Evolutionary conservation across 1,140 invertebrate genomes (phyloP).

Genomic region (Agraylea sexmaculata): DNA sequence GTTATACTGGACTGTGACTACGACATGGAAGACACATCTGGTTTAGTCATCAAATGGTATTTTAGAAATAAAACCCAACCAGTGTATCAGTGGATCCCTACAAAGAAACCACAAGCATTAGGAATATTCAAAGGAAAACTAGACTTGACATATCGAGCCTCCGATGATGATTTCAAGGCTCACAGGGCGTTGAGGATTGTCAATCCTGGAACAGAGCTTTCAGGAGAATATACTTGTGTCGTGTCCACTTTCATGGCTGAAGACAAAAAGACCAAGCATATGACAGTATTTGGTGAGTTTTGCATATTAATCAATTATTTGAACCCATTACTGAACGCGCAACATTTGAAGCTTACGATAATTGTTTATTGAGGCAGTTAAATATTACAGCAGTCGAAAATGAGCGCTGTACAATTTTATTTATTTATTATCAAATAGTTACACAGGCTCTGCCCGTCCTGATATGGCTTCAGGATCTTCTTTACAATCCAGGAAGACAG

Average conservation of each 20-base stretch:
- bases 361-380: background rate
- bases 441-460: too few species aligned
- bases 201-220: slow-evolving; percentile 54
- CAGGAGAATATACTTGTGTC: slow-evolving; percentile 59
- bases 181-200: slow-evolving; percentile 55
- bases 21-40: slow-evolving; percentile 44
- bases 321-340: too few species aligned
- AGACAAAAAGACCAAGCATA: slow-evolving; percentile 48
- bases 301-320: slow-evolving; percentile 5
- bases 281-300: slow-evolving; percentile 60
- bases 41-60: slow-evolving; percentile 69
- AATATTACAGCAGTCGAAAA: background rate
- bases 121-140: slow-evolving; percentile 51
- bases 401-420: too few species aligned
- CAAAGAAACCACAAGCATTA: slow-evolving; percentile 45
- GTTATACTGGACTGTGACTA: slow-evolving; percentile 67
- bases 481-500: too few species aligned
- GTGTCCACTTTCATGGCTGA: slow-evolving; percentile 57
- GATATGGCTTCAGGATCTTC: too few species aligned
- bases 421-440: too few species aligned
- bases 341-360: background rate
- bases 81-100: slow-evolving; percentile 68
- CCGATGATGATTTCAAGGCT: slow-evolving; percentile 43
- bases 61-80: slow-evolving; percentile 52
- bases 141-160: slow-evolving; percentile 48